These are phyloP conservation scores for Metallyticus violacea DNA, from an alignment of 2,888 invertebrate species.

Conservation along the genomic window DNA sequence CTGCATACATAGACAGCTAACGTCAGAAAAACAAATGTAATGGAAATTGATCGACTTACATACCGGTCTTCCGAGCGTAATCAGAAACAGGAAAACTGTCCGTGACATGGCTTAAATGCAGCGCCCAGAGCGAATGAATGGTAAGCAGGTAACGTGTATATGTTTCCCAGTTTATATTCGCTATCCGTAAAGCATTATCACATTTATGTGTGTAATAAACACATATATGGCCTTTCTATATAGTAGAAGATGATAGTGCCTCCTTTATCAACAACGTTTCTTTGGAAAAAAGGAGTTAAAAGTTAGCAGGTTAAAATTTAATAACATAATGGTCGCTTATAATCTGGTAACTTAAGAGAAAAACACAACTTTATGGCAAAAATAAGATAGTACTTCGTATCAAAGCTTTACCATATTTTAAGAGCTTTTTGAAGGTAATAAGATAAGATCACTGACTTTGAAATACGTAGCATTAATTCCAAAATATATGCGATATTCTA, in stretches of 20 bases:
- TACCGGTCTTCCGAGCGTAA: not conserved
- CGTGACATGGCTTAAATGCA: not conserved
- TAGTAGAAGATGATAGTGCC: too few species aligned
- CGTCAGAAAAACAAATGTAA: too few species aligned
- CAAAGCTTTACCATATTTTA: too few species aligned
- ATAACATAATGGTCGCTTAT: not conserved
- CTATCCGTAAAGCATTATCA: not conserved
- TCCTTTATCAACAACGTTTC: not conserved
- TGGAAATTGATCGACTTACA: too few species aligned
- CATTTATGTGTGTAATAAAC: not conserved
- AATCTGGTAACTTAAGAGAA: not conserved
- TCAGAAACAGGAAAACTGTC: not conserved
- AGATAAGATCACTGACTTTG: too few species aligned
- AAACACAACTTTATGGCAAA: too few species aligned
- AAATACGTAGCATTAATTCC: too few species aligned
- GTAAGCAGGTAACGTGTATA: not conserved
- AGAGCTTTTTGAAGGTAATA: too few species aligned
- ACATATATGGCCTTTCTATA: not conserved
- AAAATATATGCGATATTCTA: too few species aligned
- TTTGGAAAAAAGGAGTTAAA: too few species aligned
- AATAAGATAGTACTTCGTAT: too few species aligned
- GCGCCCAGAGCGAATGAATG: not conserved
- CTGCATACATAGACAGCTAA: too few species aligned
- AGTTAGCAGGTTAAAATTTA: not conserved
- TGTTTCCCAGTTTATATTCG: not conserved